Evolutionary conservation across 2,888 invertebrate species (phyloP), one percentile per base, ranked within the genome.

Genomic region (Alentia gelatinosa): DNA sequence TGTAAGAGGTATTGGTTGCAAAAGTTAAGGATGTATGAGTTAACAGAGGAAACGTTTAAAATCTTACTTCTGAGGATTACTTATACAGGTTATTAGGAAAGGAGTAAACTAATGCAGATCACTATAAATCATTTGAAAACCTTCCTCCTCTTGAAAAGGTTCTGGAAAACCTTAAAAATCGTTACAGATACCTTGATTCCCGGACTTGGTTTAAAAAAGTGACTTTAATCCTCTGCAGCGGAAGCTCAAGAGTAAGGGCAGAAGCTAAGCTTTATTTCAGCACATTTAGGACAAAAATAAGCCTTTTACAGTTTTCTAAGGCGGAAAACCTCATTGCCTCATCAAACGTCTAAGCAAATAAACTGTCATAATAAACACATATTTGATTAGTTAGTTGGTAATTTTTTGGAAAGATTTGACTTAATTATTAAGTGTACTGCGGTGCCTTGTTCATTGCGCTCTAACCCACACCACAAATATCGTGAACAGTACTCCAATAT

Each of bases 221-320:
- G 68, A n/a, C 68, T 68, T 30, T 30, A 68, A 68, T 68, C 68
- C 68, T 68, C 1, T 68, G 68, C 68, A 68, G 68, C 68, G 68
- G 68, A 68, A 68, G 68, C 68, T 68, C 68, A 68, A 68, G 68
- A 68, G 68, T 68, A 68, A 68, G 68, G 68, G 68, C 68, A 68
- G 68, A 68, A 68, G 68, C 68, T 68, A 68, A 68, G 68, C 68
- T 68, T 68, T 68, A 68, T 68, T 68, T 68, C 68, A 68, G 68
- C 30, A 68, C 68, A 68, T 68, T 68, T n/a, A 68, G 68, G 68
- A 68, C 26, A 68, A 68, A 68, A 68, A n/a, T n/a, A 68, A 63
- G 30, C n/a, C 26, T 68, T 26, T 68, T 68, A 30, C 26, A 9
- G 26, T 30, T 30, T n/a, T 68, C 26, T 30, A 30, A 4, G 1